A percentile compares a stretch with the other conserved stretches of the same genome.
Evolutionary conservation across 2,797 vertebrate genomes (phyloP).

Genomic region (Furcifer pardalis): DNA sequence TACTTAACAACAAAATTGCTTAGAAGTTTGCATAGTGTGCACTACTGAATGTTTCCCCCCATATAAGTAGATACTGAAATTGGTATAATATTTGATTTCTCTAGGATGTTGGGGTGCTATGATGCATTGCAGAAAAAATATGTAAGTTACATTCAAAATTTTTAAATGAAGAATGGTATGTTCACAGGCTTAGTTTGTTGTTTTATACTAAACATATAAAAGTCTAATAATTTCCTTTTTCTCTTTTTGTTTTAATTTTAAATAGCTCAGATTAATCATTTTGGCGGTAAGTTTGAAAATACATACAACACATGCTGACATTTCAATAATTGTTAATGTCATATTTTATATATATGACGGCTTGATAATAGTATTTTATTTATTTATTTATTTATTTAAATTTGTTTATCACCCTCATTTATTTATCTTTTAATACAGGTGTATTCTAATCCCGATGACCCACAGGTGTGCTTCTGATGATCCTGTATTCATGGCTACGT

Average conservation of each 20-base stretch:
- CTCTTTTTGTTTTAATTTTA: constrained; percentile 46
- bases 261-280: constrained; percentile 88
- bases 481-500: background rate
- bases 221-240: constrained; percentile 10
- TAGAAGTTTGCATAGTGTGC: background rate
- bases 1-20: too few relatives aligned
- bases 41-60: background rate
- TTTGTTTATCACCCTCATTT: too few relatives aligned
- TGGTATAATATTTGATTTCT: constrained; percentile 40
- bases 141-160: constrained; percentile 78
- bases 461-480: constrained; percentile 79
- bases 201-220: background rate
- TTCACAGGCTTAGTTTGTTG: fast-evolving
- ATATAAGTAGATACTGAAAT: background rate
- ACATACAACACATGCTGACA: background rate
- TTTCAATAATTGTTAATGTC: background rate
- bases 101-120: constrained; percentile 95
- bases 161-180: background rate
- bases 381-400: too few relatives aligned
- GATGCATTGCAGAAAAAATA: constrained; percentile 95
- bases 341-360: background rate
- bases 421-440: constrained; percentile 77
- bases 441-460: constrained; percentile 87
- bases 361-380: constrained; percentile 32
- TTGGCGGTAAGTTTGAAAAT: constrained; percentile 88